Conservation (phyloP, 1,140 invertebrate genomes). For the Aradophagus sp. region DNA sequence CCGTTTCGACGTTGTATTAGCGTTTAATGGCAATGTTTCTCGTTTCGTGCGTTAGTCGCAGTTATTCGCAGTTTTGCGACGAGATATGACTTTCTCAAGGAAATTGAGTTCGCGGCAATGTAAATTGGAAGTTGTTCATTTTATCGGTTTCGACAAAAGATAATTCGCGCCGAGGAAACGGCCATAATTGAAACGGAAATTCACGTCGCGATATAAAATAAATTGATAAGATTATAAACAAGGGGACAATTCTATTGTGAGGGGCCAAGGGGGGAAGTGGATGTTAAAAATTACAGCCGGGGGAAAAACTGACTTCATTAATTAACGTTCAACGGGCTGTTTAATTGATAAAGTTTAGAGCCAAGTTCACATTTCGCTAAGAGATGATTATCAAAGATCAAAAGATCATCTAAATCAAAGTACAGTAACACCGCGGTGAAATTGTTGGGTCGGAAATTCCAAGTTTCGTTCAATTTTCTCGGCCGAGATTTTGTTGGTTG, state of each 20-base stretch:
- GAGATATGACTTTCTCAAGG: constrained; percentile 22
- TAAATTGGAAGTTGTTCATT: constrained; percentile 22
- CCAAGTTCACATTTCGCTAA: constrained; percentile 19
- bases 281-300: constrained; percentile 2
- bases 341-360: constrained; percentile 47
- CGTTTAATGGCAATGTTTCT: constrained; percentile 17
- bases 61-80: constrained; percentile 1
- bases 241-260: constrained; percentile 12
- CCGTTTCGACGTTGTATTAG: too few relatives aligned
- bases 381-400: constrained; percentile 47
- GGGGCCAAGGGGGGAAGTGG: neutral
- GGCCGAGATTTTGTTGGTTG: too few relatives aligned
- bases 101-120: constrained; percentile 22
- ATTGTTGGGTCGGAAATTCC: constrained; percentile 24
- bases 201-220: neutral
- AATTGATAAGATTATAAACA: constrained; percentile 4
- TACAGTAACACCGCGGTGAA: constrained; percentile 17
- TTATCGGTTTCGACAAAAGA: constrained; percentile 2
- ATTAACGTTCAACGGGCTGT: constrained; percentile 20
- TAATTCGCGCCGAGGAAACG: neutral
- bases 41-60: neutral
- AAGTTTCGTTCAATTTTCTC: constrained; percentile 17
- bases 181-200: neutral
- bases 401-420: constrained; percentile 43
- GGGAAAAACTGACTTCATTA: constrained; percentile 10